A percentile compares a stretch with the other conserved stretches of the same genome.
These are phyloP conservation scores for Balearica regulorum DNA, from an alignment of 2,797 vertebrate species.

Conservation along the genomic window DNA sequence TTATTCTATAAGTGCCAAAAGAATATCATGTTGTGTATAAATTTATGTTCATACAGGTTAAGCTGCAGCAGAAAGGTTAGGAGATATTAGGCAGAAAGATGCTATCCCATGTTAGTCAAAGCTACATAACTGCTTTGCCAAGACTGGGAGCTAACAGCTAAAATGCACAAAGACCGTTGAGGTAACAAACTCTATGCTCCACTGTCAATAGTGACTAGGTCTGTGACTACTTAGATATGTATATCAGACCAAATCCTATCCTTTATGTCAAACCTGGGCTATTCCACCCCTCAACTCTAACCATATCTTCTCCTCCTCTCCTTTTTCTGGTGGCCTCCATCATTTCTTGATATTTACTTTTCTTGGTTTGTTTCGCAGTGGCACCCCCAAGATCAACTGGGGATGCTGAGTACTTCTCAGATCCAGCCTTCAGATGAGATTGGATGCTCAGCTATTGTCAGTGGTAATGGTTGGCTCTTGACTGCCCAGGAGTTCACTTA, in stretches of 20 bases:
- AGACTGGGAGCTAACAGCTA: background rate
- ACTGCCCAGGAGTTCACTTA: background rate
- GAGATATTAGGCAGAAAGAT: background rate
- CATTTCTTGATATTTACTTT: background rate
- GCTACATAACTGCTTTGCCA: background rate
- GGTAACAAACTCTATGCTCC: background rate
- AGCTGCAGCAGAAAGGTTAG: background rate
- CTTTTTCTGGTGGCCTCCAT: background rate
- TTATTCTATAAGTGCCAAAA: background rate
- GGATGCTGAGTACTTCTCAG: background rate
- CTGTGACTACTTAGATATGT: background rate
- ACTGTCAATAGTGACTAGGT: background rate
- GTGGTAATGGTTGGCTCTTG: background rate
- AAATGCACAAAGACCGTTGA: background rate
- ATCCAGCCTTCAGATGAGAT: background rate
- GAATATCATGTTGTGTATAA: background rate
- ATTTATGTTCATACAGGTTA: background rate
- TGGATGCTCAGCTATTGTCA: background rate
- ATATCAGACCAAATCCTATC: background rate
- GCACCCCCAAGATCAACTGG: rapidly evolving
- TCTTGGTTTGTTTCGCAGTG: background rate
- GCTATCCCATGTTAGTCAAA: background rate
- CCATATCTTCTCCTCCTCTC: background rate
- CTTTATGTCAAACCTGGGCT: background rate
- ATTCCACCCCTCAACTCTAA: background rate